phyloP scores from a whole-genome alignment of 2,113 vertebrate genomes.

The Neoarius graeffei region DNA sequence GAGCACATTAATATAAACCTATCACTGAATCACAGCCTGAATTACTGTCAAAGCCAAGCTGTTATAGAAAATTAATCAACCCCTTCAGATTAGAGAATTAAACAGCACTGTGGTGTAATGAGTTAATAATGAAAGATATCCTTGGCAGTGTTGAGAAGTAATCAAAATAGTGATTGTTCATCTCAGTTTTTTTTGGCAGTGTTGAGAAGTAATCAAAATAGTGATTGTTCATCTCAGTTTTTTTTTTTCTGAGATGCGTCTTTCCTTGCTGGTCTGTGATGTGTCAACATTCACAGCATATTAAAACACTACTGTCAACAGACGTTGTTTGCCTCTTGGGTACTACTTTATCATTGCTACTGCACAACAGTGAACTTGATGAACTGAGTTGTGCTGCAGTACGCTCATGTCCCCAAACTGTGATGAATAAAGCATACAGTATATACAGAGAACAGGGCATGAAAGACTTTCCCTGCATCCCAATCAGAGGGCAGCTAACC shows the following conservation, averaged over 20 bases:
- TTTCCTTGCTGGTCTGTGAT: background rate
- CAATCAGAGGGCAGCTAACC: background rate
- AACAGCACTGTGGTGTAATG: background rate
- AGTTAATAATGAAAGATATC: background rate
- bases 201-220: background rate
- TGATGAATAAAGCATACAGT: constrained; percentile 21
- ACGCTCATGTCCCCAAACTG: background rate
- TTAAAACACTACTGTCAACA: constrained; percentile 26
- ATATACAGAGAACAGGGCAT: constrained; percentile 1
- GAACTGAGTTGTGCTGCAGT: constrained; percentile 8
- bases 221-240: background rate
- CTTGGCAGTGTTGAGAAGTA: background rate
- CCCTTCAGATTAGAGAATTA: constrained; percentile 1
- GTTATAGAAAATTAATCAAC: background rate
- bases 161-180: background rate
- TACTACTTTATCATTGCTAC: constrained; percentile 25
- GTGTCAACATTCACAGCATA: constrained; percentile 15
- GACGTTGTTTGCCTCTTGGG: constrained; percentile 18
- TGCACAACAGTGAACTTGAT: constrained; percentile 28
- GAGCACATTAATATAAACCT: background rate
- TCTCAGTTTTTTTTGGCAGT: background rate
- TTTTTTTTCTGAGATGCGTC: background rate
- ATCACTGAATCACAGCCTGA: background rate
- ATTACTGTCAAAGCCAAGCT: background rate
- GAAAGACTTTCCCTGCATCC: background rate